Base-by-base conservation (phyloP, 53 echinoderm and acorn worm species). In the Actinopyga echinites region DNA sequence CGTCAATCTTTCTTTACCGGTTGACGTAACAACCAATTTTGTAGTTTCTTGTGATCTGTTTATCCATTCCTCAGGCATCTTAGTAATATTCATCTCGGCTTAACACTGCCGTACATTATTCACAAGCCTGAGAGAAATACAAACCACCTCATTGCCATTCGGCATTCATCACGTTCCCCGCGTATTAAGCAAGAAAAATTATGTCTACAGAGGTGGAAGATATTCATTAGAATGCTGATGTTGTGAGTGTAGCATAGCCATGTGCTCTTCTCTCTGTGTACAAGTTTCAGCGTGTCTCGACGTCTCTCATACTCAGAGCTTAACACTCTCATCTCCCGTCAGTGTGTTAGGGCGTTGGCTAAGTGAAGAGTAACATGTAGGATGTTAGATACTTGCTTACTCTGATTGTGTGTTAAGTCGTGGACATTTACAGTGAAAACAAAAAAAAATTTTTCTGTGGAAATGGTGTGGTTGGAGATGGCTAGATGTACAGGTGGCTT, bases 401-500 rank as follows among this genome's bases (percentile, higher is more conserved):
- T 49, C 49, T 49, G 13, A 49, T 13, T 17, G 49, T 49, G 49
- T 3, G 17, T 40, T 49, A 49, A 15, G 15, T 49, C 17, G 13
- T 15, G 17, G 49, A 49, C 15, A 13, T 49, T 49, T 6, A 17
- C 13, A 15, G 13, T 15, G 49, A 49, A 44, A 49, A 49, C 7
- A 17, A 49, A 49, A 11, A 6, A 49, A 15, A 30, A 49, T 75
- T 77, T 77, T 53, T 54, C 28, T 31, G 54, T 49, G 77, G 77
- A 56, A 28, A 20, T 56, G 26, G 53, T 28, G 25, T 3, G 13
- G 3, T 77, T 77, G 23, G 56, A 56, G 56, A 53, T 77, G 56
- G 49, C 25, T 77, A 77, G 77, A 77, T 77, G 77, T 77, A 77
- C 77, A 77, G 49, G 77, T 77, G 77, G 77, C 77, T 77, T n/a